Conservation (phyloP, 2,888 invertebrate species). For the Epicampocera succincta region DNA sequence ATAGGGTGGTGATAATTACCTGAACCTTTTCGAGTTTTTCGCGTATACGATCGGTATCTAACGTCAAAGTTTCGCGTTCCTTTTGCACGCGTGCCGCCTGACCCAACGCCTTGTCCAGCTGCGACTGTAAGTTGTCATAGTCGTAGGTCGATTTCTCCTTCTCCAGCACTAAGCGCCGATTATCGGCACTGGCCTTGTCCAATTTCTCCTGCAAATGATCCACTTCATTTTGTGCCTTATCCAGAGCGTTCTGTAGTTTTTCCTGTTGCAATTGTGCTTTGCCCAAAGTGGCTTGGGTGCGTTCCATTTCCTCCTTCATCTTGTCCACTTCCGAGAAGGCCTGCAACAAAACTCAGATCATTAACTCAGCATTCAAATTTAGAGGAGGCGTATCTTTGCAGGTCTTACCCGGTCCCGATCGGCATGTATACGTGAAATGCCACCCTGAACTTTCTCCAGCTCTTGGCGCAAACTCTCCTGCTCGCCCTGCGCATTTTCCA, state of each 20-base stretch:
- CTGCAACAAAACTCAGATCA: constrained; percentile 42
- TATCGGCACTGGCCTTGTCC: constrained; percentile 91
- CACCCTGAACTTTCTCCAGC: constrained; percentile 92
- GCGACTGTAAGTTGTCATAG: constrained; percentile 94
- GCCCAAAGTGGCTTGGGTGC: constrained; percentile 93
- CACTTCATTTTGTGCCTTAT: constrained; percentile 94
- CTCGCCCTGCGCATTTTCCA: constrained; percentile 97
- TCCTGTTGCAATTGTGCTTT: constrained; percentile 96
- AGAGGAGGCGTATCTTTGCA: too few species aligned
- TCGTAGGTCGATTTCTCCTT: constrained; percentile 95
- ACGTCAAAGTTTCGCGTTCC: constrained; percentile 91
- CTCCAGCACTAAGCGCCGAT: constrained; percentile 89
- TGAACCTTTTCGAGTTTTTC: constrained; percentile 95
- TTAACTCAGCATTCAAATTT: background rate
- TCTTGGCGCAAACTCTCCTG: constrained; percentile 96
- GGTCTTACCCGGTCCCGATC: constrained; percentile 89
- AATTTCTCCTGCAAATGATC: constrained; percentile 94
- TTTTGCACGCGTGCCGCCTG: constrained; percentile 94
- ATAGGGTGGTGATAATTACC: constrained; percentile 82
- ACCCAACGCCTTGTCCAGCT: constrained; percentile 94
- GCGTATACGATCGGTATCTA: constrained; percentile 92
- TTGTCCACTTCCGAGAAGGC: constrained; percentile 93
- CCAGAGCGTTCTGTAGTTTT: constrained; percentile 93
- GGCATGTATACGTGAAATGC: constrained; percentile 91
- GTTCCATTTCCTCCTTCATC: constrained; percentile 92